Base-by-base conservation (phyloP, 2,888 invertebrate species). In the Acheta domesticus region DNA sequence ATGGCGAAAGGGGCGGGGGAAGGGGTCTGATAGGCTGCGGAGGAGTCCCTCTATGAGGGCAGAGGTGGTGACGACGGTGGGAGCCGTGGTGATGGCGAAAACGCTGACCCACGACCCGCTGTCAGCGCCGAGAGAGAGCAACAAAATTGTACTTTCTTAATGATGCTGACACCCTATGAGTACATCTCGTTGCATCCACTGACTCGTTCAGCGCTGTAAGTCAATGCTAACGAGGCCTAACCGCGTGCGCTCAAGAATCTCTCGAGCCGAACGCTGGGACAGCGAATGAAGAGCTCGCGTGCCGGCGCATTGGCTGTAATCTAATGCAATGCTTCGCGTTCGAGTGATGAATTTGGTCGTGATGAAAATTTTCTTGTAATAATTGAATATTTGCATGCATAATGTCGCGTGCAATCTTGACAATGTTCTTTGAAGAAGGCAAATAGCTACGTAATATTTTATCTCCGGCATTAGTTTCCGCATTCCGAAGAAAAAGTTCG, bases 391-490 rank as follows among this genome's bases (percentile, higher is more conserved):
- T 11, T 20, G 11, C 21, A 20, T 20, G 12, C 21, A n/a, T n/a
- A 74, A 11, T 21, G 11, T 74, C 62, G 11, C 48, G 50, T 21
- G 62, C 8, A 1, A 19, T 49, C 8, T 16, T 78, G 11, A 12
- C 20, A 16, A 49, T 85, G 82, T 85, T 84, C 81, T 86, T 91
- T 88, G 36, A 36, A 36, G 36, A 8, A 36, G 36, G 36, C 36
- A 36, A 36, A 0, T 36, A 5, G 36, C 36, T 0, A 36, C 8
- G 36, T 8, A 36, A 36, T 36, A 36, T 36, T 36, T 36, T 36
- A 36, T 36, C 36, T 8, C 36, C 36, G 36, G 36, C 36, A 36
- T 0, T 36, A 1, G 8, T 36, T 36, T 36, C 36, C 36, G 36
- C 36, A 8, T 36, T 36, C 36, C 36, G 36, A 36, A 36, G 36